Evolutionary conservation across 2,797 vertebrate genomes (phyloP).

Genomic region (Chloroceryle amazona): DNA sequence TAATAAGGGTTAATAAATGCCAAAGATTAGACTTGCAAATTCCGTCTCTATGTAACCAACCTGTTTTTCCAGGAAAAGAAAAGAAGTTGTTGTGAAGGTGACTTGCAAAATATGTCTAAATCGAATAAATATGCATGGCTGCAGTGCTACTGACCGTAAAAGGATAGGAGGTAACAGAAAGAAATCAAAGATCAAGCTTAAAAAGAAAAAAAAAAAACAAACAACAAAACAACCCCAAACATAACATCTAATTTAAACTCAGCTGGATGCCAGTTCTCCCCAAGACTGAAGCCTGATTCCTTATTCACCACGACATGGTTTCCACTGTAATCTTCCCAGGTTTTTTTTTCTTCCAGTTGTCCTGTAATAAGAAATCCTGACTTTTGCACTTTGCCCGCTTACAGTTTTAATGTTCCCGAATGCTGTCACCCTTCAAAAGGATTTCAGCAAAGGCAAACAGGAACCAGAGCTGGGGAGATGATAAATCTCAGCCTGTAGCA

Average conservation of each 20-base stretch:
- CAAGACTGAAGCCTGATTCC: background rate
- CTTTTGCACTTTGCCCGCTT: conserved; percentile 1
- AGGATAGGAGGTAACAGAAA: conserved; percentile 5
- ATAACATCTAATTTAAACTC: conserved; percentile 5
- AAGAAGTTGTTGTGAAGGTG: conserved; percentile 58
- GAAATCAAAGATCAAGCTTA: conserved; percentile 23
- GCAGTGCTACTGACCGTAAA: background rate
- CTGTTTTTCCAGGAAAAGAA: conserved; percentile 66
- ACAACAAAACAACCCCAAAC: background rate
- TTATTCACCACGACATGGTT: background rate
- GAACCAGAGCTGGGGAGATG: background rate
- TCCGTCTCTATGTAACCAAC: conserved; percentile 16
- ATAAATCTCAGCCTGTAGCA: conserved; percentile 9
- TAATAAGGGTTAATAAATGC: conserved; percentile 26
- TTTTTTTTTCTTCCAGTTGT: background rate
- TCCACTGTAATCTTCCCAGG: background rate
- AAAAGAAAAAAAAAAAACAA: background rate
- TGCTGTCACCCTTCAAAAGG: conserved; percentile 5
- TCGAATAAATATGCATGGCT: conserved; percentile 25
- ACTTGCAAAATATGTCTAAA: conserved; percentile 65
- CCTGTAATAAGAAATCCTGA: background rate
- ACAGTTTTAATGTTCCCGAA: background rate
- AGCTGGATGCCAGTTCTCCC: background rate
- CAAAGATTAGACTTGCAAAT: conserved; percentile 67
- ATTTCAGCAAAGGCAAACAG: conserved; percentile 20